phyloP scores from a whole-genome alignment of 1,140 invertebrate species.

The Trinorchestia longiramus region DNA sequence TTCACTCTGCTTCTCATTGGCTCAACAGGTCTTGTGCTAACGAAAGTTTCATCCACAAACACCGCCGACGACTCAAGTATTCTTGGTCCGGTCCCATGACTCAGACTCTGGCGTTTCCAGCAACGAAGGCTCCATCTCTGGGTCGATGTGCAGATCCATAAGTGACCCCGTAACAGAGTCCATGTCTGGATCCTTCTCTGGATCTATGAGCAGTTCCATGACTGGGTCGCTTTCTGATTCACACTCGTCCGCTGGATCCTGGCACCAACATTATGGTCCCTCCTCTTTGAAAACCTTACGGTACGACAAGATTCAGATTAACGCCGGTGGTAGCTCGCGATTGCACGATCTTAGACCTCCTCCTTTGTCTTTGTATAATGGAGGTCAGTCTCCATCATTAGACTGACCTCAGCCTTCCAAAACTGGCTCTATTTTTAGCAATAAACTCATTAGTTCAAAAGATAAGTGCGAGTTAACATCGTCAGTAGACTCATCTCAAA shows the following conservation, averaged over 20 bases:
- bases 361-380: slow-evolving; percentile 26
- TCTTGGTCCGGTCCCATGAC: slow-evolving; percentile 83
- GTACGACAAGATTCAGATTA: background rate
- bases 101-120: slow-evolving; percentile 74
- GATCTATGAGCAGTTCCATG: background rate
- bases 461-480: background rate
- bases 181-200: slow-evolving; percentile 25
- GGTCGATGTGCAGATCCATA: slow-evolving; percentile 51
- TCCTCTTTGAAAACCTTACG: slow-evolving; percentile 27
- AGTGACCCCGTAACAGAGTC: background rate
- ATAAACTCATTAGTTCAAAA: background rate
- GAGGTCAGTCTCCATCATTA: background rate
- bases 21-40: background rate
- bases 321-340: background rate
- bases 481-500: background rate
- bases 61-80: slow-evolving; percentile 77
- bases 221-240: slow-evolving; percentile 14
- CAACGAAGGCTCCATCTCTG: slow-evolving; percentile 70
- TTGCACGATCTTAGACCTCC: background rate
- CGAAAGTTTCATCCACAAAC: slow-evolving; percentile 45
- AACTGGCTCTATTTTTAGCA: background rate
- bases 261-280: slow-evolving; percentile 3
- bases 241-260: slow-evolving; percentile 63
- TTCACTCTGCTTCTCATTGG: background rate
- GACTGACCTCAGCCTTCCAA: background rate